Percentiles rank a stretch among this genome's conserved stretches.
phyloP scores from a whole-genome alignment of 2,113 vertebrate genomes.

The Erpornis zantholeuca region DNA sequence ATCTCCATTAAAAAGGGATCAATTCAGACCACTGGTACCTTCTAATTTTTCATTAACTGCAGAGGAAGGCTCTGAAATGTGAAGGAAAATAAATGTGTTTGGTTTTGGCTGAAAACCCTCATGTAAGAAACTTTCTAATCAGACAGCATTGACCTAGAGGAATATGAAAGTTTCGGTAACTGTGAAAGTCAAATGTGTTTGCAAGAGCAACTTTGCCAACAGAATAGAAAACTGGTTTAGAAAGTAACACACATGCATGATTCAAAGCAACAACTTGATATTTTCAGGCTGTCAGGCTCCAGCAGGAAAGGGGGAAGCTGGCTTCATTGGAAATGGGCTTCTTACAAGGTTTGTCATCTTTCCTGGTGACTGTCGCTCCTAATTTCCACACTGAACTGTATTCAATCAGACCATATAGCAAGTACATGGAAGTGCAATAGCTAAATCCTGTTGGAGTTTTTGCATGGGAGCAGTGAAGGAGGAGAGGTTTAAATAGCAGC shows the following conservation, averaged over 20 bases:
- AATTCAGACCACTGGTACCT: background rate
- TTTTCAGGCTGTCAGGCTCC: constrained; percentile 21
- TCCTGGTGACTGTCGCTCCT: constrained; percentile 30
- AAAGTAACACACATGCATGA: background rate
- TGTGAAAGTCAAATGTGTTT: background rate
- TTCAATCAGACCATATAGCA: background rate
- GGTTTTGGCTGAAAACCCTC: background rate
- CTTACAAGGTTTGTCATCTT: constrained; percentile 30
- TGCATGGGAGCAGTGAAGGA: background rate
- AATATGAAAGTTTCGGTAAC: background rate
- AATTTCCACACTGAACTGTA: constrained; percentile 49
- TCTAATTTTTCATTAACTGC: background rate
- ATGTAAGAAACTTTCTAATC: background rate
- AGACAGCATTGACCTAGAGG: background rate
- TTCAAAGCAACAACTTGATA: background rate
- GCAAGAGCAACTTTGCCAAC: background rate
- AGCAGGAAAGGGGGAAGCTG: background rate
- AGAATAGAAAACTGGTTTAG: background rate
- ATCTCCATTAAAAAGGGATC: background rate
- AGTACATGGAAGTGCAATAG: background rate
- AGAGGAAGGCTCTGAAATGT: background rate
- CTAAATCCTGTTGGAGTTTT: background rate
- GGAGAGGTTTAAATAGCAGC: background rate
- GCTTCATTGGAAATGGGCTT: constrained; percentile 1
- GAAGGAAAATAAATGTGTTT: background rate